A percentile compares a stretch with the other conserved stretches of the same genome.
These are phyloP conservation scores for Microcebus ravelobensis DNA, from an alignment of 2,113 vertebrate genomes.

Conservation along the genomic window DNA sequence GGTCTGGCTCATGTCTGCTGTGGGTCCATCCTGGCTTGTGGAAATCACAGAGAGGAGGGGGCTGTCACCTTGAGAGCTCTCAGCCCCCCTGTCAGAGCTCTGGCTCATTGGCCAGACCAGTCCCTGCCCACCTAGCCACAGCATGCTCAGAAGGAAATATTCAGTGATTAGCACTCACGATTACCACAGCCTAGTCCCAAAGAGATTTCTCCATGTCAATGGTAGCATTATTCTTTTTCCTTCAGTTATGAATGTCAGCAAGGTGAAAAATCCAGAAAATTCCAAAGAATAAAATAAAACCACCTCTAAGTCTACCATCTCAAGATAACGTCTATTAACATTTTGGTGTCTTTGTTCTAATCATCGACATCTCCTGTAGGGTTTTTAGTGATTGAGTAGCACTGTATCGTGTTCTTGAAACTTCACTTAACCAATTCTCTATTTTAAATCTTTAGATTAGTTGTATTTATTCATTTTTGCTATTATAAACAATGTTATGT, in stretches of 20 bases:
- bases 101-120: not conserved
- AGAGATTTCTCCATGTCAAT: not conserved
- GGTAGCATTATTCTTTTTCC: not conserved
- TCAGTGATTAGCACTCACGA: not conserved
- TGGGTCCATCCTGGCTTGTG: not conserved
- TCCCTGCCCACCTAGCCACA: not conserved
- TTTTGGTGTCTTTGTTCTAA: not conserved
- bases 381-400: not conserved
- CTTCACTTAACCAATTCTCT: not conserved
- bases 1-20: not conserved
- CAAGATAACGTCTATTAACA: not conserved
- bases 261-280: constrained; percentile 21
- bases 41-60: not conserved
- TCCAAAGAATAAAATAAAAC: not conserved
- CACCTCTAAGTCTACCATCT: not conserved
- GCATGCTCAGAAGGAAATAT: not conserved
- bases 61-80: not conserved
- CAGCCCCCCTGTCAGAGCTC: not conserved
- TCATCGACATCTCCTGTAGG: not conserved
- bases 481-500: not conserved
- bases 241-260: not conserved
- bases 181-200: not conserved
- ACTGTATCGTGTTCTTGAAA: not conserved
- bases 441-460: constrained; percentile 18
- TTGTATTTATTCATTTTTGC: constrained; percentile 25